phyloP scores from a whole-genome alignment of 2,888 invertebrate species.

The Parthenolecanium corni region DNA sequence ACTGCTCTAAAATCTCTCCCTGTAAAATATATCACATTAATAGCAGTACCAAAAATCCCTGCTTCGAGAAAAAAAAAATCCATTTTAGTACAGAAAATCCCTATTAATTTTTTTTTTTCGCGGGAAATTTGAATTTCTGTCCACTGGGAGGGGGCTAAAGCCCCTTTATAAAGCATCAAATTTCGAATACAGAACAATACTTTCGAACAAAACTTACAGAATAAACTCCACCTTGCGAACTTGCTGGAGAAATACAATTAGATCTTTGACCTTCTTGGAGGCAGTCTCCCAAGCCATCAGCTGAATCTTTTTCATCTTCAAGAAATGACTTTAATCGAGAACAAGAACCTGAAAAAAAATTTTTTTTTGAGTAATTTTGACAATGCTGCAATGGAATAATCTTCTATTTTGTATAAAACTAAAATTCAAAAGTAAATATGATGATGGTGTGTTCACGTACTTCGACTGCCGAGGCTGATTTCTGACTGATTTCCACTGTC shows the following conservation, averaged over 20 bases:
- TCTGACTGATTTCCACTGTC: slow-evolving; percentile 35
- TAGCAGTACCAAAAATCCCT: too few relatives aligned
- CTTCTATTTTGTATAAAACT: too few relatives aligned
- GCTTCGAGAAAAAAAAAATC: too few relatives aligned
- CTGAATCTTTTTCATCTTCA: slow-evolving; percentile 37
- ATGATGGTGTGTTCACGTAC: neutral
- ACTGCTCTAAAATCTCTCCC: slow-evolving; percentile 71
- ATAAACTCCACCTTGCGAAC: slow-evolving; percentile 83
- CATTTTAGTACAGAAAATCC: too few relatives aligned
- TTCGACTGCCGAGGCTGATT: slow-evolving; percentile 18
- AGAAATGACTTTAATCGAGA: slow-evolving; percentile 35
- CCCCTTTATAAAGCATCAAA: too few relatives aligned
- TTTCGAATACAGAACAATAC: too few relatives aligned
- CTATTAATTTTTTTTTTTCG: too few relatives aligned
- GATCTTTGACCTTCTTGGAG: slow-evolving; percentile 44
- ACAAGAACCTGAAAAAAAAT: slow-evolving; percentile 13
- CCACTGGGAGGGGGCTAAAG: too few relatives aligned
- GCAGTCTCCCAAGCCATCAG: slow-evolving; percentile 31
- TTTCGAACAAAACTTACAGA: slow-evolving; percentile 48
- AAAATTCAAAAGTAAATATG: too few relatives aligned
- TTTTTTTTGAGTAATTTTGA: neutral
- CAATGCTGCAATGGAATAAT: too few relatives aligned
- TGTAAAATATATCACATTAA: slow-evolving; percentile 42
- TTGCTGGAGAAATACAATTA: slow-evolving; percentile 71
- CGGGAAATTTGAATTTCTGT: too few relatives aligned